Evolutionary conservation across 2,113 vertebrate genomes (phyloP).

Genomic region (Lycocorax pyrrhopterus): DNA sequence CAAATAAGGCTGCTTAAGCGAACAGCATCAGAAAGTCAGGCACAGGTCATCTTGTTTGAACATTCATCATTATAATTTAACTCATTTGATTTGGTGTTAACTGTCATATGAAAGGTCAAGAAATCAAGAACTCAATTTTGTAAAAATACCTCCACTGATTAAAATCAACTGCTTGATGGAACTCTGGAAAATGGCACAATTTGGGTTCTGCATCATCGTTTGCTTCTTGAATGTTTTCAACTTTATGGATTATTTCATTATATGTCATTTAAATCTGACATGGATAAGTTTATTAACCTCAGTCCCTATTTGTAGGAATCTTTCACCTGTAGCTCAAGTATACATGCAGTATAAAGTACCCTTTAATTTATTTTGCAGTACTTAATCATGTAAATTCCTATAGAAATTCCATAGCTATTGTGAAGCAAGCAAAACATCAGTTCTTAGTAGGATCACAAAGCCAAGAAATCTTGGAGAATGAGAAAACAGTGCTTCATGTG

Average conservation of each 20-base stretch:
- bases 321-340: neutral
- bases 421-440: neutral
- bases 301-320: neutral
- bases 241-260: neutral
- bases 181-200: neutral
- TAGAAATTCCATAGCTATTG: neutral
- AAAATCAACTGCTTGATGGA: neutral
- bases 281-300: neutral
- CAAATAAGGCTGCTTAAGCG: slow-evolving; percentile 68
- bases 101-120: neutral
- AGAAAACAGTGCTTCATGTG: neutral
- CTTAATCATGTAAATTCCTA: neutral
- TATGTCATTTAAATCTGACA: neutral
- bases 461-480: neutral
- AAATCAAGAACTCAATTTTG: neutral
- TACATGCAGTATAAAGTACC: neutral
- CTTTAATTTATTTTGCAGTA: neutral
- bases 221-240: neutral
- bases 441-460: neutral
- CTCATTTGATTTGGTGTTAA: neutral
- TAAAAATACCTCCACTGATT: neutral
- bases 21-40: slow-evolving; percentile 69
- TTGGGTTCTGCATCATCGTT: neutral
- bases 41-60: slow-evolving; percentile 82
- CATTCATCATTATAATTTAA: slow-evolving; percentile 73